phyloP scores from a whole-genome alignment of 2,888 invertebrate species.

The Eretmocerus hayati region DNA sequence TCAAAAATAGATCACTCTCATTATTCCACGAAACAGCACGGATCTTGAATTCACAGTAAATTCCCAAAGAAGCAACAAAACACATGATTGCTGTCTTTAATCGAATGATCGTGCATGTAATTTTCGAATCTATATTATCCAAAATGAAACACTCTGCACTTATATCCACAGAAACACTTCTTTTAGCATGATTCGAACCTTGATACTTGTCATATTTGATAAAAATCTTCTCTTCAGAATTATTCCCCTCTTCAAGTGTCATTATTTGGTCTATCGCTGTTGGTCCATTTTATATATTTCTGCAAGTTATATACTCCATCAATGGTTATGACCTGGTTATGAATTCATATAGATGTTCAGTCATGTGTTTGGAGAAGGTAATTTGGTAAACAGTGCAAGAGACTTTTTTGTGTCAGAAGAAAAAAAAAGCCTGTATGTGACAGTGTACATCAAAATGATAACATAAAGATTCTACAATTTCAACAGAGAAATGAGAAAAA shows the following conservation, averaged over 20 bases:
- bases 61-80: constrained; percentile 5
- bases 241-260: too few species aligned
- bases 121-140: constrained; percentile 9
- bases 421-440: constrained; percentile 45
- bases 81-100: too few species aligned
- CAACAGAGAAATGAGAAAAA: too few species aligned
- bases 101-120: constrained; percentile 21
- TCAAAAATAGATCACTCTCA: too few species aligned
- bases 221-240: too few species aligned
- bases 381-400: constrained; percentile 25
- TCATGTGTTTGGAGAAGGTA: constrained; percentile 22
- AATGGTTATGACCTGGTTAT: too few species aligned
- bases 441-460: constrained; percentile 30
- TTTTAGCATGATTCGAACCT: constrained; percentile 37
- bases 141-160: constrained; percentile 32
- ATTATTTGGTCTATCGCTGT: too few species aligned
- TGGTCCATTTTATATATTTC: too few species aligned
- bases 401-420: constrained; percentile 26
- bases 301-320: too few species aligned
- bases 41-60: constrained; percentile 11
- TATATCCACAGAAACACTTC: constrained; percentile 33
- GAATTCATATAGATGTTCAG: too few species aligned
- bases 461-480: constrained; percentile 27
- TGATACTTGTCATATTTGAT: too few species aligned
- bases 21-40: constrained; percentile 17